phyloP scores from a whole-genome alignment of 2,113 vertebrate species.

The Ceyx melanurus region DNA sequence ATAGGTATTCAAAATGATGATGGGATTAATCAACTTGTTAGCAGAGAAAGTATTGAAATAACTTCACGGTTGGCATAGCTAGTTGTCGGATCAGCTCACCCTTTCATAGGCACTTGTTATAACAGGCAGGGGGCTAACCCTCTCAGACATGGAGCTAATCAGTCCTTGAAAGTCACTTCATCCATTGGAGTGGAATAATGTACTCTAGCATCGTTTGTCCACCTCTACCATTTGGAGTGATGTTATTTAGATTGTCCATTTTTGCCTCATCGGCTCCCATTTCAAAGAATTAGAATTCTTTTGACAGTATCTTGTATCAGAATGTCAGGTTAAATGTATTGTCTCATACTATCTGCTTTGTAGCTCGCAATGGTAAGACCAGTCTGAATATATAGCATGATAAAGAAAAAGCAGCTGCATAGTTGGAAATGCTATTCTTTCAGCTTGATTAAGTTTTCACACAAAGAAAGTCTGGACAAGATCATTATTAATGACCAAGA shows the following conservation, averaged over 20 bases:
- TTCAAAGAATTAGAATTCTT: constrained; percentile 30
- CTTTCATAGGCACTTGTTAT: constrained; percentile 70
- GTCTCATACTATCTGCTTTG: background rate
- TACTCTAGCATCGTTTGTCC: constrained; percentile 47
- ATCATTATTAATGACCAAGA: background rate
- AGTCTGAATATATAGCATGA: background rate
- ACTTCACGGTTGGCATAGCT: constrained; percentile 65
- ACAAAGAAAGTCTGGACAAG: background rate
- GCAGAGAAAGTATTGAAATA: constrained; percentile 65
- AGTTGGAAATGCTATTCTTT: background rate
- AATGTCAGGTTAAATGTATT: constrained; percentile 23
- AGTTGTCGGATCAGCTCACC: constrained; percentile 64
- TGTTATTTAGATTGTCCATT: constrained; percentile 58
- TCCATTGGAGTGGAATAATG: constrained; percentile 65
- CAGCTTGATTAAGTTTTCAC: constrained; percentile 1
- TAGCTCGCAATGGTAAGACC: background rate
- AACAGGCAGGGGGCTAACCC: constrained; percentile 72
- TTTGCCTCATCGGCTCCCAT: constrained; percentile 47
- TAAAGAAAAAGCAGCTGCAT: background rate
- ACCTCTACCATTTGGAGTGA: constrained; percentile 44
- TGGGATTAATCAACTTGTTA: constrained; percentile 68
- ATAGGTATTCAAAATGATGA: constrained; percentile 54
- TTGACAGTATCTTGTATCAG: background rate
- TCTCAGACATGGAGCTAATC: constrained; percentile 73
- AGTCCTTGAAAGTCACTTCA: constrained; percentile 71